Evolutionary conservation across 2,797 vertebrate genomes (phyloP), one percentile per base, ranked within the genome.

Genomic region (Acrossocheilus wenchowensis): DNA sequence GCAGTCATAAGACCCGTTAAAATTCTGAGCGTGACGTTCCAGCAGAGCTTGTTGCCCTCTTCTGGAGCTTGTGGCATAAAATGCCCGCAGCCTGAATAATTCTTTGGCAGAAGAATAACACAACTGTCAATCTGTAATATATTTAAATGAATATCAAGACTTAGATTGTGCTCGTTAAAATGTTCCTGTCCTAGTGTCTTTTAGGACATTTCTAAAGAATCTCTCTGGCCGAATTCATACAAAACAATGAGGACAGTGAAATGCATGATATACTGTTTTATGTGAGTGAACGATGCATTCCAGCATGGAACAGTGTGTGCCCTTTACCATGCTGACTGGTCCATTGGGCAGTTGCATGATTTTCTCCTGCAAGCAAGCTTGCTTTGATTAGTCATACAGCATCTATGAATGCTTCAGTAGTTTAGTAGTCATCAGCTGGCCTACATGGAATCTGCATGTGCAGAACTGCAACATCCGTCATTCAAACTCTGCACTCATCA

Each of bases 1-100:
- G 85, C n/a, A 90, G 84, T 88, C 87, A 89, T n/a, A 84, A 78
- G 62, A 84, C 72, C 73, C 6, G 21, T 75, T 74, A 72, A 48
- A 78, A 34, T 80, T 34, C 26, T 81, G 39, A 45, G 45, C 86
- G 36, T 75, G 80, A 78, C 41, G 30, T 80, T 60, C 17, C 3
- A 17, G 21, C 2, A 50, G 45, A 43, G 34, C 54, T 78, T 75
- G 43, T 60, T 83, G 54, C 26, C 45, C 21, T 86, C 64, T 73
- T 68, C 52, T 43, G 52, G 34, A 50, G 66, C 45, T 74, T 72
- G 50, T n/a, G 11, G 66, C 34, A 36, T 39, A n/a, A 45, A 23
- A 50, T 81, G n/a, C 57, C 57, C 75, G 36, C 75, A 83, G 54
- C 14, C 43, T 39, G 19, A 62, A 45, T 2, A 62, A 36, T 30